These are phyloP conservation scores for Diuraphis noxia DNA, from an alignment of 1,140 invertebrate species.

Conservation along the genomic window DNA sequence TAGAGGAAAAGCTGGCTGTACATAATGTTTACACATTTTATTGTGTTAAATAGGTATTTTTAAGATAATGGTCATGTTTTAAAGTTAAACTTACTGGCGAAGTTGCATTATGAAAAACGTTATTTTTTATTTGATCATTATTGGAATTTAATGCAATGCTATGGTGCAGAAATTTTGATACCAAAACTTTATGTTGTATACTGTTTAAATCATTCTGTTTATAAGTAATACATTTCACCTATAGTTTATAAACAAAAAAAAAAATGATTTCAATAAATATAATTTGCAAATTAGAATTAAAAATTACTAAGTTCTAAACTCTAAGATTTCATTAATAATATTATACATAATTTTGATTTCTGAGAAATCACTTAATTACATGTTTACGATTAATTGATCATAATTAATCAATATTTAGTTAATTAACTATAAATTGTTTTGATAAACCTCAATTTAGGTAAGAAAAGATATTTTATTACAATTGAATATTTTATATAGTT, in stretches of 20 bases:
- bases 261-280: neutral
- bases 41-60: neutral
- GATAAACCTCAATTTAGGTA: no score
- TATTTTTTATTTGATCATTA: constrained; percentile 55
- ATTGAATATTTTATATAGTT: no score
- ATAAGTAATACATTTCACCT: constrained; percentile 64
- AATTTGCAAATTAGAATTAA: neutral
- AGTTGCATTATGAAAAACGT: neutral
- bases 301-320: neutral
- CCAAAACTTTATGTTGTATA: constrained; percentile 73
- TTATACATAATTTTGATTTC: neutral
- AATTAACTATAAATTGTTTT: no score
- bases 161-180: constrained; percentile 82
- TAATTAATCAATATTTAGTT: no score
- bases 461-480: no score
- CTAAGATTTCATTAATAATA: neutral
- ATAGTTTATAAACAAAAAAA: neutral
- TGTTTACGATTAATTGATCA: neutral
- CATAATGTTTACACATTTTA: neutral
- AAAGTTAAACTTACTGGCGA: neutral
- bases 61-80: neutral
- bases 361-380: no score
- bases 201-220: constrained; percentile 70
- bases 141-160: constrained; percentile 64
- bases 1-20: constrained; percentile 63